Evolutionary conservation across 2,113 vertebrate genomes (phyloP).

Genomic region (Macrotus californicus): DNA sequence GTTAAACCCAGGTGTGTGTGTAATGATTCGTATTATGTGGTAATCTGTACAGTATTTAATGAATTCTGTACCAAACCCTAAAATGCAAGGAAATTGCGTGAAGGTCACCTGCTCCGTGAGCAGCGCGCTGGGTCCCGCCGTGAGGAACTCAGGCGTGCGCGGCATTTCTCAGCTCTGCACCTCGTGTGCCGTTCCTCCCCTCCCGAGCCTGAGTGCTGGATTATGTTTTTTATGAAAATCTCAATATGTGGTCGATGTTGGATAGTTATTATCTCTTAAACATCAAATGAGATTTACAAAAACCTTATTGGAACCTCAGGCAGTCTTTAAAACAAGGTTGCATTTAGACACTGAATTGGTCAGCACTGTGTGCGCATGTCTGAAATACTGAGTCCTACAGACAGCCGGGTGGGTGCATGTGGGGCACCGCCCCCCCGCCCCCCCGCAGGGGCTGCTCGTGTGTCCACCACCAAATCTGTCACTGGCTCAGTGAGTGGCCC

Average conservation of each 20-base stretch:
- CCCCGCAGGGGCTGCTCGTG: fast-evolving
- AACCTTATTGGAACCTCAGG: neutral
- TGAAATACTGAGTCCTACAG: neutral
- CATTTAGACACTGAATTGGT: neutral
- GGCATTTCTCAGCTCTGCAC: neutral
- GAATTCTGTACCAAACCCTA: neutral
- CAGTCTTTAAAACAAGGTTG: neutral
- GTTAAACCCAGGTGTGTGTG: neutral
- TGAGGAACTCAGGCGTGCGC: too few relatives aligned
- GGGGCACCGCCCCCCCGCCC: too few relatives aligned
- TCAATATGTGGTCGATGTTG: neutral
- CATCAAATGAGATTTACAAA: neutral
- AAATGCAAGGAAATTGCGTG: neutral
- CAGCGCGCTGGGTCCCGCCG: neutral
- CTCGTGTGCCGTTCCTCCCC: neutral
- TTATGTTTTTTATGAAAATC: neutral
- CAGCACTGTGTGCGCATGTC: fast-evolving
- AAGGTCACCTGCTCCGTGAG: neutral
- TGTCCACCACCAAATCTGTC: too few relatives aligned
- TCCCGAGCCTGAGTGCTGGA: neutral
- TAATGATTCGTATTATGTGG: neutral
- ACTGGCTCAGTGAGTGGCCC: neutral
- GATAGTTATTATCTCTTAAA: neutral
- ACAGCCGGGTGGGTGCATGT: neutral
- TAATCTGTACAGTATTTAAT: neutral